Percentiles rank a stretch among this genome's conserved stretches.
These are phyloP conservation scores for Apoderus coryli DNA, from an alignment of 2,888 invertebrate species.

Conservation along the genomic window DNA sequence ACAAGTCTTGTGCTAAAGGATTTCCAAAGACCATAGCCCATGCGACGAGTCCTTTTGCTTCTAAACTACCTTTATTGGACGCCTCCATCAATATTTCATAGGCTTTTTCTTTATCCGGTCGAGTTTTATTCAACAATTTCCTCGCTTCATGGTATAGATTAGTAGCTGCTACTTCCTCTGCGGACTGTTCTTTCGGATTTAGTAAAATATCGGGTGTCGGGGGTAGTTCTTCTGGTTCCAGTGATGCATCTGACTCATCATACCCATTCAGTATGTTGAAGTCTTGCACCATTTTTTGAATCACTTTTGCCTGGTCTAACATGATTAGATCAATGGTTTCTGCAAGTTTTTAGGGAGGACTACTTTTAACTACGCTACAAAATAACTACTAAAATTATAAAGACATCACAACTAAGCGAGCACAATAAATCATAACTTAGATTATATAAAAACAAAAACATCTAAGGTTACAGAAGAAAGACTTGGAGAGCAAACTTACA, in stretches of 20 bases:
- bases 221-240: conserved; percentile 38
- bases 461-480: no score
- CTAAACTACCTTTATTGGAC: conserved; percentile 63
- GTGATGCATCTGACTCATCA: conserved; percentile 26
- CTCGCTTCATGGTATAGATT: conserved; percentile 54
- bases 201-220: conserved; percentile 35
- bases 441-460: no score
- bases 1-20: conserved; percentile 59
- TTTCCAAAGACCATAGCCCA: conserved; percentile 82
- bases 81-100: conserved; percentile 66
- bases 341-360: no score
- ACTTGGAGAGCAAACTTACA: no score
- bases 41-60: conserved; percentile 72
- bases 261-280: conserved; percentile 21
- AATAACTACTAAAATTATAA: no score
- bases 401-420: no score
- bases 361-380: no score
- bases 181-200: conserved; percentile 37
- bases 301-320: conserved; percentile 29
- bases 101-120: conserved; percentile 55
- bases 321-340: conserved; percentile 27
- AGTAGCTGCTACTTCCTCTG: conserved; percentile 58
- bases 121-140: conserved; percentile 51
- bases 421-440: no score
- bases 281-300: conserved; percentile 35